A percentile compares a stretch with the other conserved stretches of the same genome.
Conservation (phyloP, 2,888 invertebrate genomes). For the Meandrusa payeni region DNA sequence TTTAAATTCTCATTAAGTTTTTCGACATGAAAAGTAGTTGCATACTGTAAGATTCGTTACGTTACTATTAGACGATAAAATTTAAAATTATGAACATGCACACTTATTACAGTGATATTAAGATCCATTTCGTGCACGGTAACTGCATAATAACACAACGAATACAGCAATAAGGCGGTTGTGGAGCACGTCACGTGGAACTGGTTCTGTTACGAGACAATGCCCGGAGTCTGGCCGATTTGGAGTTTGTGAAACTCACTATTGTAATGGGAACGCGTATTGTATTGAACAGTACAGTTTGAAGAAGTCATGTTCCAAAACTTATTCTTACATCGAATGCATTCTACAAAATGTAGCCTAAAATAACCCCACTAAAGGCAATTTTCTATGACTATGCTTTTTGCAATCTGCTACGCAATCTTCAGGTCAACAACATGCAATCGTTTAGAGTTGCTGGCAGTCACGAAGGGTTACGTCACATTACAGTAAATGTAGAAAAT, state of each 20-base stretch:
- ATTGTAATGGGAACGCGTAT: constrained; percentile 26
- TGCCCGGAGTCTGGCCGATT: constrained; percentile 43
- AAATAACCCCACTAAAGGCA: constrained; percentile 5
- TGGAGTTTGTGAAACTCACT: constrained; percentile 35
- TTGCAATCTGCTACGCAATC: constrained; percentile 19
- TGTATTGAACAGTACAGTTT: constrained; percentile 24
- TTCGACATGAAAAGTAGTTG: neutral
- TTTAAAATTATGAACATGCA: constrained; percentile 39
- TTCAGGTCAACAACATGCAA: constrained; percentile 22
- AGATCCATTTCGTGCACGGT: constrained; percentile 56
- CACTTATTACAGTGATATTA: constrained; percentile 36
- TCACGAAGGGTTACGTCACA: constrained; percentile 20
- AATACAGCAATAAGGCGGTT: constrained; percentile 58
- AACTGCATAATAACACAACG: constrained; percentile 57
- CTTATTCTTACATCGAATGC: constrained; percentile 11
- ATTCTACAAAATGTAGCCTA: constrained; percentile 10
- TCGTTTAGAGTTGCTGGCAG: constrained; percentile 13
- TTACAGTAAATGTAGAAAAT: constrained; percentile 10
- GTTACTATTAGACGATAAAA: constrained; percentile 40
- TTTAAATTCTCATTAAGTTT: too few species aligned
- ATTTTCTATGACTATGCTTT: constrained; percentile 18
- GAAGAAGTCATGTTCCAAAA: constrained; percentile 30
- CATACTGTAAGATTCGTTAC: constrained; percentile 2
- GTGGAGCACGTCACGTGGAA: constrained; percentile 53
- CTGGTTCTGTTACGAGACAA: constrained; percentile 58